These are phyloP conservation scores for Channa argus DNA, from an alignment of 2,113 vertebrate species.

Conservation along the genomic window DNA sequence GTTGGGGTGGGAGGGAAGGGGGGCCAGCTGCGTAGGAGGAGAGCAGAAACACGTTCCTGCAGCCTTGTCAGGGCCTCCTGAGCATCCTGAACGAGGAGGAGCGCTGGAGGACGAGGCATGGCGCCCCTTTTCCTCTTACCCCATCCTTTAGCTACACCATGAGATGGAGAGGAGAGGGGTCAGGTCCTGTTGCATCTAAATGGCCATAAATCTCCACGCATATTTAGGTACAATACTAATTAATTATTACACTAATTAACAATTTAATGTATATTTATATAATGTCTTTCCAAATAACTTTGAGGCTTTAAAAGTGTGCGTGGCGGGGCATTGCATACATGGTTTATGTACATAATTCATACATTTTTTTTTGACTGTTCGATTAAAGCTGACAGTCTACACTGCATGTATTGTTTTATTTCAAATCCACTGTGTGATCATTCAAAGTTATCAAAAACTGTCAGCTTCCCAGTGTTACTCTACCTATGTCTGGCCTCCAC, in stretches of 20 bases:
- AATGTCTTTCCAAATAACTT: too few species aligned
- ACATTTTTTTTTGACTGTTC: too few species aligned
- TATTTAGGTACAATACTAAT: background rate
- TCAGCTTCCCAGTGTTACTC: background rate
- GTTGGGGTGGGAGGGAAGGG: conserved; percentile 83
- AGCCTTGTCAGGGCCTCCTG: conserved; percentile 77
- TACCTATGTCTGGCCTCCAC: conserved; percentile 80
- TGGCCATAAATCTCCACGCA: background rate
- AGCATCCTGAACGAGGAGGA: conserved; percentile 87
- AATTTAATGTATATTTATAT: too few species aligned
- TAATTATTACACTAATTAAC: too few species aligned
- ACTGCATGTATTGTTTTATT: too few species aligned
- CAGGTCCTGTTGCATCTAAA: background rate
- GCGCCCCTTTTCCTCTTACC: conserved; percentile 81
- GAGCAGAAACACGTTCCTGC: conserved; percentile 85
- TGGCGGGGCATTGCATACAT: too few species aligned
- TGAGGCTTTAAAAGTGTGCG: too few species aligned
- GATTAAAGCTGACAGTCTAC: too few species aligned
- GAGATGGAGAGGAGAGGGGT: background rate
- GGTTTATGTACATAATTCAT: too few species aligned
- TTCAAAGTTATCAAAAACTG: too few species aligned
- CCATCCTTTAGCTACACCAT: conserved; percentile 81
- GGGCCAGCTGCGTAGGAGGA: conserved; percentile 81
- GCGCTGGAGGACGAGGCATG: conserved; percentile 71
- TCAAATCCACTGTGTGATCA: too few species aligned